A percentile compares a stretch with the other conserved stretches of the same genome.
Evolutionary conservation across 2,888 invertebrate species (phyloP).

Genomic region (Seladonia tumulorum): DNA sequence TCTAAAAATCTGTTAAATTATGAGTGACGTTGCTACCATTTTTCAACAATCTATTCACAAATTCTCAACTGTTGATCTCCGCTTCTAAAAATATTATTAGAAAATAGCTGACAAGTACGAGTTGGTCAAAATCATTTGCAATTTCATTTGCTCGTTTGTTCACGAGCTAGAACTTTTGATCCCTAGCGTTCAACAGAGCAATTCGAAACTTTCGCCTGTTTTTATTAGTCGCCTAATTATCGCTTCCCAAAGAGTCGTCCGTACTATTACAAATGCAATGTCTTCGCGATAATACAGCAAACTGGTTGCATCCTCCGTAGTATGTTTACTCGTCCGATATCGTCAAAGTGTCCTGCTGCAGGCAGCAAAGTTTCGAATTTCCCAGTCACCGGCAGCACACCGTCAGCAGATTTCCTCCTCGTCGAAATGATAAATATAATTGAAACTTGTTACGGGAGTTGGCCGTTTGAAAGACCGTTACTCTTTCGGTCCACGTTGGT

Average conservation of each 20-base stretch:
- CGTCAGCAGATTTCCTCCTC: neutral
- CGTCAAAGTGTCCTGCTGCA: neutral
- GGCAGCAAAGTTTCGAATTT: constrained; percentile 10
- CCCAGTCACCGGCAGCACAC: neutral
- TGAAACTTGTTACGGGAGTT: constrained; percentile 34
- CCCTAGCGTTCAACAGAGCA: neutral
- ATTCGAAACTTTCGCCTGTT: neutral
- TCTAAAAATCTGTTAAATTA: too few species aligned
- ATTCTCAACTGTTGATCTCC: neutral
- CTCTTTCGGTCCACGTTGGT: neutral
- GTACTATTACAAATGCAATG: neutral
- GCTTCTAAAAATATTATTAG: neutral
- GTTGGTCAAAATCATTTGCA: neutral
- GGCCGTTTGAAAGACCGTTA: constrained; percentile 10
- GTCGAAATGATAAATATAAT: constrained; percentile 37
- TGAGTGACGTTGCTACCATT: too few species aligned
- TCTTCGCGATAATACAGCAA: neutral
- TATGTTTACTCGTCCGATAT: neutral
- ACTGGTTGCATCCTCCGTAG: neutral
- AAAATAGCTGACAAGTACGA: neutral
- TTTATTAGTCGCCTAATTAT: neutral
- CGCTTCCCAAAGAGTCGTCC: neutral
- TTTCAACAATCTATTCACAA: too few species aligned
- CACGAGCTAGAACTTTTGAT: neutral
- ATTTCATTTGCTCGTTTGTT: neutral